Base-by-base conservation (phyloP, 2,797 vertebrate genomes). In the Danio tinwini region DNA sequence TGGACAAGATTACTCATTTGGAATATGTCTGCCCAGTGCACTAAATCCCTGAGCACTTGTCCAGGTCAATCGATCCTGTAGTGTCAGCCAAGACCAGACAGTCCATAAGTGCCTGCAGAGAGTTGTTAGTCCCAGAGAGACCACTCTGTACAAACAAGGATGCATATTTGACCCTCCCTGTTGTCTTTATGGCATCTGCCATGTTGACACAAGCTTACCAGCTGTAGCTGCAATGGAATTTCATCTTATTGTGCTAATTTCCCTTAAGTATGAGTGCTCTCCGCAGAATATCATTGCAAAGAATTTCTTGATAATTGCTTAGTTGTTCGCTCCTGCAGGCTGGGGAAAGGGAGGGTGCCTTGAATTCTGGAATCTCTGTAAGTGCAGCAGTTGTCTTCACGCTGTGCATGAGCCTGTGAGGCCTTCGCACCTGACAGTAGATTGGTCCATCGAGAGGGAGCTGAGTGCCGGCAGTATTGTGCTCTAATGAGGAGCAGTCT, bases 61-160 rank as follows among this genome's bases (percentile, higher is more conserved):
- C 70, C 80, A 50, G 79, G 77, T 68, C 77, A 83, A 73, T 73
- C 78, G 67, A 74, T 90, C 86, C 80, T 83, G 81, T 80, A 85
- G 85, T 82, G 77, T 78, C 67, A 85, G 81, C 76, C 85, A 72
- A 82, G 86, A 90, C 85, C 79, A 80, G 84, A 87, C 81, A 73
- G 72, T 86, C 45, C 64, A 72, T 71, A 83, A 86, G 74, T 75
- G 81, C 83, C 82, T 82, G 68, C 71, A 82, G 90, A 88, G 89
- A 86, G 50, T 87, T 91, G 90, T 90, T 88, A 89, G 90, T 92
- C 79, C 72, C 74, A 21, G 37, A 14, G 73, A 87, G 63, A 85
- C 87, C 78, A 55, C 73, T 83, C 81, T 88, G 81, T 89, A 86
- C 88, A 89, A 90, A 91, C 84, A 85, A 76, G 78, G 75, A 72